phyloP scores from a whole-genome alignment of 2,797 vertebrate species.

The Mormyrus hasselquistii region DNA sequence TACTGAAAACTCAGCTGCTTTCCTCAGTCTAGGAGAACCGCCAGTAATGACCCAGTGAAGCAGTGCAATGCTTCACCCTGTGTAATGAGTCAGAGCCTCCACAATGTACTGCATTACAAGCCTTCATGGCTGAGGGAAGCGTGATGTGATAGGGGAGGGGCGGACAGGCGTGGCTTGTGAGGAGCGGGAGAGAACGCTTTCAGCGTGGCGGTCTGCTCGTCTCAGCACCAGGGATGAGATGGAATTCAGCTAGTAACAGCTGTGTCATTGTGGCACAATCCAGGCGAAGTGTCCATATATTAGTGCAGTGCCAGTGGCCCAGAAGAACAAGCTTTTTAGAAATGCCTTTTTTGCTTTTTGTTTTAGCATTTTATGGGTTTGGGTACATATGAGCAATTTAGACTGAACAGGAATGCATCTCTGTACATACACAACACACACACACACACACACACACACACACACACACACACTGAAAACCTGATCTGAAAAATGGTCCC shows the following conservation, averaged over 20 bases:
- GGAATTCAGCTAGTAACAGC: neutral
- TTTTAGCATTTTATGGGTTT: neutral
- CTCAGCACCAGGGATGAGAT: neutral
- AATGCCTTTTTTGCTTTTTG: neutral
- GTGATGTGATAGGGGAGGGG: neutral
- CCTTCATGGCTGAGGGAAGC: neutral
- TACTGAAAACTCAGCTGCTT: neutral
- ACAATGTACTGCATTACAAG: neutral
- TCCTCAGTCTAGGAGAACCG: neutral
- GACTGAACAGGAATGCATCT: neutral
- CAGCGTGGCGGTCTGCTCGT: neutral
- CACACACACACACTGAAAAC: no score
- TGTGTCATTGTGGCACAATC: neutral
- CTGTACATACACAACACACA: neutral
- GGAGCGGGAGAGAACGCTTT: neutral
- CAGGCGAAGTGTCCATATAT: neutral
- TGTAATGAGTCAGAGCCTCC: neutral
- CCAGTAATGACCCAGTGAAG: neutral
- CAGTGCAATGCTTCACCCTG: neutral
- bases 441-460: neutral
- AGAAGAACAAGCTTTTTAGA: neutral
- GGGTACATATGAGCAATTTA: neutral
- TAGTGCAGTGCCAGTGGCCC: neutral
- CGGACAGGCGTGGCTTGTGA: neutral
- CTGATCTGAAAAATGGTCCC: neutral